Base-by-base conservation (phyloP, 2,113 vertebrate species). In the Merops nubicus region DNA sequence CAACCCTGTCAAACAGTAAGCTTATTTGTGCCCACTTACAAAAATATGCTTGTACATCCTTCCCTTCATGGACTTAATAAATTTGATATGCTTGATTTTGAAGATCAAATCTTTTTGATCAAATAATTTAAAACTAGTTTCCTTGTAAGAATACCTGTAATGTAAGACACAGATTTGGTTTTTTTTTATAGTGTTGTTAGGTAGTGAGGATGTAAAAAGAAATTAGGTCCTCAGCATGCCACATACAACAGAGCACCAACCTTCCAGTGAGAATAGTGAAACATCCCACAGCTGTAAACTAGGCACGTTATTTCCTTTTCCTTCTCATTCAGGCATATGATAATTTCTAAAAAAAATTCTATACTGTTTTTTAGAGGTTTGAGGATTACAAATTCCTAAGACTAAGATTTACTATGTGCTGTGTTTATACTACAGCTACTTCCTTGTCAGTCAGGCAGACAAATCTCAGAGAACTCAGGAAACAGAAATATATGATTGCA, bases 111-210 rank as follows among this genome's bases (percentile, higher is more conserved):
- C n/a, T n/a, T n/a, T n/a, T n/a, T n/a, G 6, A 9, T 38, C 73
- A 68, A 82, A 70, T 64, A 0, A 93, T 73, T 92, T 83, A n/a
- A 86, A 92, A 74, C 12, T 47, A 3, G 2, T 82, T 77, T 80
- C 1, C 31, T 38, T 93, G 56, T 68, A 84, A 72, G 51, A 76
- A 59, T 43, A 74, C 21, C 15, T 72, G 29, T 8, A 63, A 57
- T 12, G 20, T 60, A 81, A 76, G 15, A 19, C 26, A 50, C 4
- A 59, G 16, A 47, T 86, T 95, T n/a, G n/a, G n/a, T n/a, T n/a
- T n/a, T n/a, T n/a, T n/a, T n/a, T n/a, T 86, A 94, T 76, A 51
- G 62, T 5, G 50, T 88, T 93, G 56, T 64, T 94, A 97, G 96
- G 51, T 87, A 91, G 81, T 93, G 33, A 89, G 28, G 19, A 36